Evolutionary conservation across 2,797 vertebrate genomes (phyloP).

Genomic region (Propithecus deckenii): DNA sequence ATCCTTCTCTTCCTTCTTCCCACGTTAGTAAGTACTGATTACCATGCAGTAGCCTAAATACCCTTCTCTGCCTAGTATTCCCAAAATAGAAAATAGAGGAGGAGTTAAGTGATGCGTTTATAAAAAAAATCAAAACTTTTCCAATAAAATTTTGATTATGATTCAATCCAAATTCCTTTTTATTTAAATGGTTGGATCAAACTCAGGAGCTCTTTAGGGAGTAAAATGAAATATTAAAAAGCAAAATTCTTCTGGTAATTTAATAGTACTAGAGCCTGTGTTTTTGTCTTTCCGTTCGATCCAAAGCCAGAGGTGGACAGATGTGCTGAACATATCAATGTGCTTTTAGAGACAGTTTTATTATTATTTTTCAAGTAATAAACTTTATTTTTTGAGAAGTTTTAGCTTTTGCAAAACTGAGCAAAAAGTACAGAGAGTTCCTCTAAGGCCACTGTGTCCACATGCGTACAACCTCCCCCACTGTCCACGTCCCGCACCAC

Average conservation of each 20-base stretch:
- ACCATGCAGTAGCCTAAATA: not conserved
- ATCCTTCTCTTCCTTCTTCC: not conserved
- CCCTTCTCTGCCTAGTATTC: not conserved
- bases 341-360: not conserved
- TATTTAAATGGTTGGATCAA: not conserved
- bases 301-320: not conserved
- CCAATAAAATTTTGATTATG: constrained; percentile 25
- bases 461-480: fast-evolving
- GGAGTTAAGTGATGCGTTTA: not conserved
- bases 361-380: not conserved
- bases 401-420: not conserved
- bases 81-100: constrained; percentile 18
- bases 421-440: not conserved
- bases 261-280: not conserved
- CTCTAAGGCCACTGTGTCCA: not conserved
- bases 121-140: not conserved
- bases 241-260: constrained; percentile 4
- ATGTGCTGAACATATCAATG: not conserved
- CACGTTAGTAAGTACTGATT: not conserved
- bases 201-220: not conserved
- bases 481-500: not conserved
- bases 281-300: not conserved
- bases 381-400: not conserved
- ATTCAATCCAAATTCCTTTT: constrained; percentile 23
- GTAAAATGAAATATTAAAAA: constrained; percentile 40